These are phyloP conservation scores for Dromococcyx pavoninus DNA, from an alignment of 2,797 vertebrate genomes.

Conservation along the genomic window DNA sequence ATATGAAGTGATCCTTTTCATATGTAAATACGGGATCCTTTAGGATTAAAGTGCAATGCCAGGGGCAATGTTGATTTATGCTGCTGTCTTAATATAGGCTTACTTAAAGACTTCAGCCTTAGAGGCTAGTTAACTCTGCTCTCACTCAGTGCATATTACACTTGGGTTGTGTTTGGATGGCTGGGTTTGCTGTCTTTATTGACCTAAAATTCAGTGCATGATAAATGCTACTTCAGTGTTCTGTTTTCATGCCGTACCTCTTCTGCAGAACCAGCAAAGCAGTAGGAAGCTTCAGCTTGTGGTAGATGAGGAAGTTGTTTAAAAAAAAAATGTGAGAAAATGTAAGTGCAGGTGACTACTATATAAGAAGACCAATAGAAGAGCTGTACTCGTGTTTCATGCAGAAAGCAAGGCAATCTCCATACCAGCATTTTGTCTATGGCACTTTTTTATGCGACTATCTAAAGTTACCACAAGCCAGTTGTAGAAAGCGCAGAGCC, in stretches of 20 bases:
- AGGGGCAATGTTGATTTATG: not conserved
- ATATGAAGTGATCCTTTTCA: not conserved
- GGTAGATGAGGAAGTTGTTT: slow-evolving; percentile 22
- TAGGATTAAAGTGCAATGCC: not conserved
- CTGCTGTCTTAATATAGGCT: not conserved
- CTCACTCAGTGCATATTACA: rapidly evolving
- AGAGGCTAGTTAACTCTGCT: not conserved
- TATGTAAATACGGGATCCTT: not conserved
- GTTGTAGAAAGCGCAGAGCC: not conserved
- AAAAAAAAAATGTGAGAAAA: slow-evolving; percentile 13
- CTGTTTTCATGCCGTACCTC: not conserved
- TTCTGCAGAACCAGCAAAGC: not conserved
- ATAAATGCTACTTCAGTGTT: not conserved
- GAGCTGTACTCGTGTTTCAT: not conserved
- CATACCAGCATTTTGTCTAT: not conserved
- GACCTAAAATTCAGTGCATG: not conserved
- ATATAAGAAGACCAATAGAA: rapidly evolving
- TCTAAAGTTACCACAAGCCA: not conserved
- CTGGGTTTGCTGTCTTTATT: not conserved
- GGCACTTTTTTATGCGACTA: not conserved
- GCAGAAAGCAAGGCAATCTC: not conserved
- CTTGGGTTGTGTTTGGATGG: rapidly evolving
- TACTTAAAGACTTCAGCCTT: not conserved
- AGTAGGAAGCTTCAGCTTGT: not conserved
- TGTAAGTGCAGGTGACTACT: not conserved